phyloP scores from a whole-genome alignment of 2,797 vertebrate species.

The Nannoperca obscura region DNA sequence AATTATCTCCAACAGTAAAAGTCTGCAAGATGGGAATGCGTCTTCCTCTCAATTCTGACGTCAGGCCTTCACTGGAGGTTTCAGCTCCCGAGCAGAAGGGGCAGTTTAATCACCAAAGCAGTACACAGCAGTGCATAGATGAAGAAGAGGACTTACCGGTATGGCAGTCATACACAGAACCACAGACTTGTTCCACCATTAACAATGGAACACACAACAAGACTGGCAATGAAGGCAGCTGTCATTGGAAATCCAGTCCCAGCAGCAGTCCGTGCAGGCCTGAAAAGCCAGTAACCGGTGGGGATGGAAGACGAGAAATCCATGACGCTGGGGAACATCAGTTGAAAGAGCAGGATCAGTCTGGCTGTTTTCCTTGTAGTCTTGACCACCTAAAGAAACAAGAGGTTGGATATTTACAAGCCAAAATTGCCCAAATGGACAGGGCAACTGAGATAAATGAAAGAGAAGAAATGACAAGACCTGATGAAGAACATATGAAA shows the following conservation, averaged over 20 bases:
- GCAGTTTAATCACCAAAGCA: constrained; percentile 31
- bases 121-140: constrained; percentile 27
- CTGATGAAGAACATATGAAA: neutral
- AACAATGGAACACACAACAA: constrained; percentile 12
- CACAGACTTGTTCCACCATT: constrained; percentile 27
- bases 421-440: constrained; percentile 13
- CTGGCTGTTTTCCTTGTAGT: constrained; percentile 39
- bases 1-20: constrained; percentile 59
- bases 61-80: constrained; percentile 25
- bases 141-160: constrained; percentile 37
- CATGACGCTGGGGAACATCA: constrained; percentile 28
- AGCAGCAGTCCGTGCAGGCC: constrained; percentile 36
- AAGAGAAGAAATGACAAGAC: neutral
- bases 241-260: constrained; percentile 58
- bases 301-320: constrained; percentile 49
- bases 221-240: constrained; percentile 33
- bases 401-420: constrained; percentile 27
- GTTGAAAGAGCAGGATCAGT: constrained; percentile 54
- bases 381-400: constrained; percentile 34
- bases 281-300: constrained; percentile 44
- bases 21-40: constrained; percentile 33
- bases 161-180: constrained; percentile 39
- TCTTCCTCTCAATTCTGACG: constrained; percentile 24
- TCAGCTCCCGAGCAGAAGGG: constrained; percentile 17
- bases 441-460: constrained; percentile 16